Conservation (phyloP, 2,888 invertebrate genomes). For the Dastarcus helophoroides region DNA sequence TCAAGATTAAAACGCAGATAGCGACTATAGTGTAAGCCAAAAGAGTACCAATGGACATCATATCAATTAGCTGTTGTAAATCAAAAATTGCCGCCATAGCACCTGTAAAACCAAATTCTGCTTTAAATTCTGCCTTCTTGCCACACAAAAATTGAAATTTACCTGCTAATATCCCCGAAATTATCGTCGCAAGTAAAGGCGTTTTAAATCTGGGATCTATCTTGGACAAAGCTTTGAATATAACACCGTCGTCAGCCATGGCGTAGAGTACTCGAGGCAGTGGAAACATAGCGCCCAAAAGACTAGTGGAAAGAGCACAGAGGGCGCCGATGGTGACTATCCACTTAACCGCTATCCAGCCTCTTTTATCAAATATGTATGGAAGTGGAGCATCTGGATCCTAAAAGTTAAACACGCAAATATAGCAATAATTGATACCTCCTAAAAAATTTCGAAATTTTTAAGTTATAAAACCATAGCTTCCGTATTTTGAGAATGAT, state of each 20-base stretch:
- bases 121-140: background rate
- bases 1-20: slow-evolving; percentile 75
- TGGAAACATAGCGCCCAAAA: slow-evolving; percentile 81
- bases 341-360: slow-evolving; percentile 71
- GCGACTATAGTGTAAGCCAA: slow-evolving; percentile 89
- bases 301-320: slow-evolving; percentile 80
- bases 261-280: slow-evolving; percentile 80
- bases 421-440: too few species aligned
- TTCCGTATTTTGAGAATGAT: too few species aligned
- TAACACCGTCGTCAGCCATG: slow-evolving; percentile 80
- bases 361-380: slow-evolving; percentile 65
- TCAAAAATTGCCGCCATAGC: slow-evolving; percentile 82
- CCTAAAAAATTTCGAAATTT: too few species aligned
- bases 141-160: slow-evolving; percentile 22
- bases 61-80: slow-evolving; percentile 81
- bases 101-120: slow-evolving; percentile 40
- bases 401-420: too few species aligned
- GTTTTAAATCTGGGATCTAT: slow-evolving; percentile 67
- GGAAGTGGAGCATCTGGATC: slow-evolving; percentile 80
- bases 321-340: slow-evolving; percentile 86
- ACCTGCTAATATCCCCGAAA: slow-evolving; percentile 69
- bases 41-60: slow-evolving; percentile 91
- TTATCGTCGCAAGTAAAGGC: slow-evolving; percentile 62
- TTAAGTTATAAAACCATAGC: too few species aligned
- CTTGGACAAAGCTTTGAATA: slow-evolving; percentile 59